Evolutionary conservation across 2,113 vertebrate species (phyloP), one percentile per base, ranked within the genome.

Genomic region (Vimba vimba): DNA sequence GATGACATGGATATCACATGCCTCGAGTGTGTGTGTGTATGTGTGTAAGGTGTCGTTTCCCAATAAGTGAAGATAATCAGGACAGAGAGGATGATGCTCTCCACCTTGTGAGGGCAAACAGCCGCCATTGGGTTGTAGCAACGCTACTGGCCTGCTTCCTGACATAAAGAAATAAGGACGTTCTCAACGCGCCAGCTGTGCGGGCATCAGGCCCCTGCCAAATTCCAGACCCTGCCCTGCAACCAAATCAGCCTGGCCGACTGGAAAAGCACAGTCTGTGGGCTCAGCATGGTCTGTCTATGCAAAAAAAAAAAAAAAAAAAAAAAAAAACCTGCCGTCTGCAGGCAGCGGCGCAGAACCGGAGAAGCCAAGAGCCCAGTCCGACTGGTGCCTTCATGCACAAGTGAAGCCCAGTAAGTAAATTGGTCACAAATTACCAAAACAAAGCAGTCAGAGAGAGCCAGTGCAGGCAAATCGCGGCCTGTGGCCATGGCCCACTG

Each of bases 261-360:
- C 85, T 88, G 87, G 82, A 88, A 90, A 89, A 85, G 69, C 78
- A 83, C 89, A 90, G 90, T 87, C 88, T 90, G 88, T 87, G 88
- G 88, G 84, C 84, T 78, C 84, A 89, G 88, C 86, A 47, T 87
- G 88, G 79, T 84, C 86, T 85, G 82, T 82, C 76, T 74, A 81
- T 87, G 87, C 85, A 86, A 88, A 89, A 88, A 87, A 43, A 90
- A 88, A 30, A 30, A 2, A 30, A 30, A 30, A 30, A 30, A 33
- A 36, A 30, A 8, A 43, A 43, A 43, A 43, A 87, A 68, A 73
- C 23, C 86, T 50, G 57, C 43, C 77, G 82, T 83, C 89, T 85
- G 73, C 75, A 82, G 45, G 86, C 87, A 89, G 86, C n/a, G 60
- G 78, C 36, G 85, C 87, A 90, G 85, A 88, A 90, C 89, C 47